Evolutionary conservation across 2,888 invertebrate genomes (phyloP).

Genomic region (Ceratothoa steindachneri): DNA sequence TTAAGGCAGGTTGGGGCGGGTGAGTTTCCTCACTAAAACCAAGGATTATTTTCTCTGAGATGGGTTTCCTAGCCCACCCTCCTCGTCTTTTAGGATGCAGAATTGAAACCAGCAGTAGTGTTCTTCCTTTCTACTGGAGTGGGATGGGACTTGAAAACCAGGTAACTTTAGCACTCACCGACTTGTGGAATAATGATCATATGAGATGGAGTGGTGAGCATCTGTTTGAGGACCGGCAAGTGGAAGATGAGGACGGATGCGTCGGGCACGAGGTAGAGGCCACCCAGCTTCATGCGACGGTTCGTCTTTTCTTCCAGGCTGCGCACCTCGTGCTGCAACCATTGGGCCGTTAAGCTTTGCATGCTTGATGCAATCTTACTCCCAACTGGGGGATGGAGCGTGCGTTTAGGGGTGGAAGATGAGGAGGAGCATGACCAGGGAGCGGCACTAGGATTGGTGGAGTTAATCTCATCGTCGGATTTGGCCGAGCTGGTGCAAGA

Average conservation of each 20-base stretch:
- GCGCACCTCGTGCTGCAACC: conserved; percentile 81
- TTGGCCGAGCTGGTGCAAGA: neutral
- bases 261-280: conserved; percentile 81
- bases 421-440: neutral
- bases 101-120: neutral
- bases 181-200: conserved; percentile 81
- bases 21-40: too few species aligned
- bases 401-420: neutral
- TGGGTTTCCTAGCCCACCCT: too few species aligned
- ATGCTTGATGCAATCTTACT: conserved; percentile 20
- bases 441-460: neutral
- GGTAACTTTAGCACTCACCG: too few species aligned
- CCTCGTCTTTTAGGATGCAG: too few species aligned
- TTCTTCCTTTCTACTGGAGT: too few species aligned
- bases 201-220: conserved; percentile 76
- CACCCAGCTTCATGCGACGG: conserved; percentile 60
- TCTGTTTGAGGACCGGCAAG: conserved; percentile 71
- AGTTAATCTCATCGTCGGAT: neutral
- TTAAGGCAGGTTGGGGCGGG: too few species aligned
- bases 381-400: neutral
- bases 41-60: too few species aligned
- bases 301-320: conserved; percentile 71
- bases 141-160: too few species aligned
- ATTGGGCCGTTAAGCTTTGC: conserved; percentile 55
- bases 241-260: conserved; percentile 73